These are phyloP conservation scores for Andrena bicolor DNA, from an alignment of 2,888 invertebrate species.

Conservation along the genomic window DNA sequence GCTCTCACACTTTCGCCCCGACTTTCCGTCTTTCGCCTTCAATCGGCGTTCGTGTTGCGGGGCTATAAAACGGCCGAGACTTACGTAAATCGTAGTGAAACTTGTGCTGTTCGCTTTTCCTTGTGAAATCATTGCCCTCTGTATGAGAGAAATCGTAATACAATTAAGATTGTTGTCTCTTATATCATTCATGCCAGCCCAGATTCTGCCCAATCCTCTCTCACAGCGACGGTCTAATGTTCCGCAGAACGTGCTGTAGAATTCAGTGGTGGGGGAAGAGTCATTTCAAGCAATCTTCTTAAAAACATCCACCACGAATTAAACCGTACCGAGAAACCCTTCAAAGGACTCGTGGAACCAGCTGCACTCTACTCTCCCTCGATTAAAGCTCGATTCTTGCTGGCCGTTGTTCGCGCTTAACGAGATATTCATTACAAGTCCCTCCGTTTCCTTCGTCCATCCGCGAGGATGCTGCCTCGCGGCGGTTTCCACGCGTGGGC, in stretches of 20 bases:
- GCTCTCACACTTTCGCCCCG: not conserved
- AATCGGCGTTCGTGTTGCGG: not conserved
- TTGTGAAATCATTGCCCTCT: not conserved
- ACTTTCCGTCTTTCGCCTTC: conserved; percentile 14
- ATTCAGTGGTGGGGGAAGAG: too few relatives aligned
- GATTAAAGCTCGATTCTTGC: not conserved
- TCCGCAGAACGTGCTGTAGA: too few relatives aligned
- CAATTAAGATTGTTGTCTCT: not conserved
- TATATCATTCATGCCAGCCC: not conserved
- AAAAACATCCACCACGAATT: not conserved
- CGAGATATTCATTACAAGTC: conserved; percentile 2
- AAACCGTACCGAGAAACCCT: not conserved
- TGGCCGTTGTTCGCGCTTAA: not conserved
- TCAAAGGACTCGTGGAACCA: not conserved
- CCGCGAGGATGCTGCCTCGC: conserved; percentile 25
- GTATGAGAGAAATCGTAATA: not conserved
- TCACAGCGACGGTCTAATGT: not conserved
- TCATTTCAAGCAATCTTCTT: not conserved
- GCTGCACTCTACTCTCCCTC: not conserved
- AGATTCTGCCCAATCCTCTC: not conserved
- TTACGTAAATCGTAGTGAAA: conserved; percentile 11
- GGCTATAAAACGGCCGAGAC: conserved; percentile 3
- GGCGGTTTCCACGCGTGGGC: conserved; percentile 64
- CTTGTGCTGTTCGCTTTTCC: not conserved
- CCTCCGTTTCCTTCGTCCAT: conserved; percentile 17